A percentile compares a stretch with the other conserved stretches of the same genome.
Evolutionary conservation across 2,888 invertebrate genomes (phyloP).

Genomic region (Sepiola atlantica): DNA sequence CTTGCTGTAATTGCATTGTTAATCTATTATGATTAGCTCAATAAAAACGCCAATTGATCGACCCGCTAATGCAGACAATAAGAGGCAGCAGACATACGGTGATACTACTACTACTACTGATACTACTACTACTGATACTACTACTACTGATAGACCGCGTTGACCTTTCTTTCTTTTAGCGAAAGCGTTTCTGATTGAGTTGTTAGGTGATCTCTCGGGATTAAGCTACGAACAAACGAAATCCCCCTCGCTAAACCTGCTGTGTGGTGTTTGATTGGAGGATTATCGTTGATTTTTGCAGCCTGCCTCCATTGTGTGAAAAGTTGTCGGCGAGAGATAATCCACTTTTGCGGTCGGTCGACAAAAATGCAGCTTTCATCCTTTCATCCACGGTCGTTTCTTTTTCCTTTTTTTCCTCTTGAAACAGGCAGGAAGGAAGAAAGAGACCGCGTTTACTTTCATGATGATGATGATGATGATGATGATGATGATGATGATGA

Average conservation of each 20-base stretch:
- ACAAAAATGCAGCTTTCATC: neutral
- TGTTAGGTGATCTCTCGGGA: neutral
- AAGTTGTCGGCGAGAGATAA: neutral
- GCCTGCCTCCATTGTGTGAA: neutral
- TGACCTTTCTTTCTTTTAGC: neutral
- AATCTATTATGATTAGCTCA: neutral
- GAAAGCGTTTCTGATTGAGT: neutral
- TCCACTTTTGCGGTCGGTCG: neutral
- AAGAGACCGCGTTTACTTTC: neutral
- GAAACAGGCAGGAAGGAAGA: neutral
- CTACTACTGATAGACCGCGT: no score
- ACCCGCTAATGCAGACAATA: no score
- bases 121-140: no score
- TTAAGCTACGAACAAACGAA: neutral
- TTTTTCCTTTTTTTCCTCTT: neutral
- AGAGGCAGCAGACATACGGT: neutral
- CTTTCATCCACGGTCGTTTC: neutral
- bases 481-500: no score
- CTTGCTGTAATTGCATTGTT: neutral
- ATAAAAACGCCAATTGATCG: neutral
- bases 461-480: neutral
- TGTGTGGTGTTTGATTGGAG: neutral
- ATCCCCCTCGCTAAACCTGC: neutral
- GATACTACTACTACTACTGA: neutral
- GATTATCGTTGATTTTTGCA: constrained; percentile 19